Conservation (phyloP, 1,140 invertebrate genomes). For the Heliothis subflexa region DNA sequence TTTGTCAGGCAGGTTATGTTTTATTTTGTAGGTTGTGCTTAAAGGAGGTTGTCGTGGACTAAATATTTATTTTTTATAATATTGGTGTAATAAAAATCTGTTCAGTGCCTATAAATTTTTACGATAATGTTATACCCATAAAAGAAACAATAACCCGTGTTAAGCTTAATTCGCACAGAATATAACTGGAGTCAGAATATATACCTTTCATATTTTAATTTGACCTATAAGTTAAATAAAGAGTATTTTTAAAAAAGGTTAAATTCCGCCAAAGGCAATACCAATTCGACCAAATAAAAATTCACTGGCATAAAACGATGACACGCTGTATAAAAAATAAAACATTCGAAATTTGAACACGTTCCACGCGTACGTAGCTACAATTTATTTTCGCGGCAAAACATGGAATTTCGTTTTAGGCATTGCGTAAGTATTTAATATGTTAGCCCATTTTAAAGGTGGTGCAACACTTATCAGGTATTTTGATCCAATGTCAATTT, state of each 20-base stretch:
- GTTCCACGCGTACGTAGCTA: background rate
- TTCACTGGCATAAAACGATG: background rate
- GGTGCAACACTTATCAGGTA: too few species aligned
- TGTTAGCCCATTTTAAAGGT: too few species aligned
- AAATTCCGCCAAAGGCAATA: background rate
- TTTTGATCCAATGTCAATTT: too few species aligned
- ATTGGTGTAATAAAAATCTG: too few species aligned
- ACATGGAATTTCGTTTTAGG: too few species aligned
- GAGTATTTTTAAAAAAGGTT: background rate
- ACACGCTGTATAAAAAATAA: background rate
- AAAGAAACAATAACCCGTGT: too few species aligned
- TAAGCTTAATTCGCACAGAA: too few species aligned
- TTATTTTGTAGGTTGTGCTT: background rate
- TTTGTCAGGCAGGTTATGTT: background rate
- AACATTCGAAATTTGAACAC: conserved; percentile 1
- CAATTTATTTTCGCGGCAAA: conserved; percentile 8
- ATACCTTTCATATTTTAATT: background rate
- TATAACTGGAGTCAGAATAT: too few species aligned
- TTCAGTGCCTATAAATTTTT: too few species aligned
- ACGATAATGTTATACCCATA: too few species aligned
- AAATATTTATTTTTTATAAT: too few species aligned
- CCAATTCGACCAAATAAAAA: background rate
- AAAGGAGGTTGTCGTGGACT: background rate
- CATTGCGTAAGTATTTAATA: too few species aligned
- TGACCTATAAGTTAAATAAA: background rate